Conservation (phyloP, 2,797 vertebrate genomes). For the Danio tinwini region DNA sequence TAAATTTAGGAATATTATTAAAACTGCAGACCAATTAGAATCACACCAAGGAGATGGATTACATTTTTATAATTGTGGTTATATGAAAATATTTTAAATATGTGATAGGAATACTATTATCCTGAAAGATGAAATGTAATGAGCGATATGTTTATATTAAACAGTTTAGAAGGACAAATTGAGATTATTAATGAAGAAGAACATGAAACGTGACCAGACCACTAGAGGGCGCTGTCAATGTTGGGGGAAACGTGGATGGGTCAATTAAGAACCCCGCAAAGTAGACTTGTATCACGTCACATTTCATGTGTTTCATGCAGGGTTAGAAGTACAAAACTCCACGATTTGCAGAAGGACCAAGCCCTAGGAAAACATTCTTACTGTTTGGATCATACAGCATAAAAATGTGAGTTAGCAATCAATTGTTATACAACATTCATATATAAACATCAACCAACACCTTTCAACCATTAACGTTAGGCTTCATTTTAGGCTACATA, state of each 20-base stretch:
- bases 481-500: no score
- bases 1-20: not conserved
- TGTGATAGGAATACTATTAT: not conserved
- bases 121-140: slow-evolving; percentile 25
- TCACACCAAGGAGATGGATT: not conserved
- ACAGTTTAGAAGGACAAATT: slow-evolving; percentile 33
- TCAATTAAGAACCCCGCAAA: not conserved
- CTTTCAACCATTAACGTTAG: no score
- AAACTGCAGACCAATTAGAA: not conserved
- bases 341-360: no score
- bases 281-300: not conserved
- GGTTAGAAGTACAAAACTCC: no score
- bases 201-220: not conserved
- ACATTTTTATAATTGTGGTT: not conserved
- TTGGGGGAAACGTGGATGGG: not conserved
- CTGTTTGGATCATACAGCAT: no score
- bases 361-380: no score
- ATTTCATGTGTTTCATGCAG: not conserved
- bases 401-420: no score
- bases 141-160: not conserved
- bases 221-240: slow-evolving; percentile 11
- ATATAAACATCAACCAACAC: no score
- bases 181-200: not conserved
- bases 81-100: not conserved
- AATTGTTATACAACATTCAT: no score